Evolutionary conservation across 2,113 vertebrate species (phyloP), one percentile per base, ranked within the genome.

Genomic region (Microcebus lehilahytsara): DNA sequence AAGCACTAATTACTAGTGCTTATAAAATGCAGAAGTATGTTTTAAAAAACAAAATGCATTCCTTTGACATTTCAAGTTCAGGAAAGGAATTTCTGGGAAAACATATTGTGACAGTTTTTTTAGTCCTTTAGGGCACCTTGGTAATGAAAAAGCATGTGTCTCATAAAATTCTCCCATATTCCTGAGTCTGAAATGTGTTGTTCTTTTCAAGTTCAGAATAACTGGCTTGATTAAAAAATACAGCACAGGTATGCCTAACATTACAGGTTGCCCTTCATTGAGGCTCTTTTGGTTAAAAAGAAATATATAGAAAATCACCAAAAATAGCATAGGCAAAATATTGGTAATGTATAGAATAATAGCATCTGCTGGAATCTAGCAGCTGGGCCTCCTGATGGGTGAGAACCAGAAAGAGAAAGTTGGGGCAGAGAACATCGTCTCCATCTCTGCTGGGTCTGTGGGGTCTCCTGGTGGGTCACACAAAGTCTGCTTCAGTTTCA

Each of bases 31-130:
- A 88, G 25, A 42, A 91, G 42, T 46, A 40, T 81, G 37, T 72
- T 88, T 87, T 83, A 46, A 71, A 88, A 93, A 97, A 81, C 75
- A 74, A 93, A 93, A 74, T 37, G 12, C 10, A 74, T 64, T 78
- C 19, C 71, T 46, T 67, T 78, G 75, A 77, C 49, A 67, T 85
- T 95, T 83, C 53, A 81, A 60, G 93, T 51, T 51, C 80, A 87
- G 64, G 34, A 81, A 62, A 53, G 9, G 46, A 92, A 79, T 72
- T 80, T 13, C 49, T 42, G 9, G 42, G 84, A 80, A 94, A 88
- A 81, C 34, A 58, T 37, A 53, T 30, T 78, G 32, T 58, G 53
- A 66, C 22, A 9, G 5, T 85, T 34, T 20, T 23, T 86, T 92
- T 9, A 66, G 46, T 60, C 62, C n/a, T 84, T 80, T 9, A 40